These are phyloP conservation scores for Gortyna flavago DNA, from an alignment of 2,888 invertebrate genomes.

Conservation along the genomic window DNA sequence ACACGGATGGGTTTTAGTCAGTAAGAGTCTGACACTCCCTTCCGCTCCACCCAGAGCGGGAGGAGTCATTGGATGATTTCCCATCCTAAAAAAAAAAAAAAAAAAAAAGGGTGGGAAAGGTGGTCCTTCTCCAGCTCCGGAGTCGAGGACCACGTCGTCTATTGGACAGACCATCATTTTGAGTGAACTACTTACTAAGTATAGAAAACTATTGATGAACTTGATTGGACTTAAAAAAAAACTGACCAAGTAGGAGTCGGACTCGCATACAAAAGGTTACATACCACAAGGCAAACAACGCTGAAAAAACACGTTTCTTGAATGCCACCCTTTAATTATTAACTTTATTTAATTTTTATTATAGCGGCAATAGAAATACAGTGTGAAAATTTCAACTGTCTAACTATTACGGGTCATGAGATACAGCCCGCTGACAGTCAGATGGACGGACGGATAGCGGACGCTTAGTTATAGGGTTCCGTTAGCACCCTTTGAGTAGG, in stretches of 20 bases:
- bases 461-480: not conserved
- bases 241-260: not conserved
- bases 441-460: not conserved
- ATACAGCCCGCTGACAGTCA: not conserved
- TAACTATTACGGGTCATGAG: not conserved
- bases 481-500: not conserved
- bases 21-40: too few species aligned
- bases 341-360: not conserved
- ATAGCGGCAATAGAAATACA: not conserved
- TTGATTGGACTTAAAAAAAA: not conserved
- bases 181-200: not conserved
- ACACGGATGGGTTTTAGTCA: too few species aligned
- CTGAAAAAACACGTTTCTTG: not conserved
- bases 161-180: slow-evolving; percentile 25
- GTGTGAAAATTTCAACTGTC: not conserved
- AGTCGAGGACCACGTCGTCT: slow-evolving; percentile 2
- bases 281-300: not conserved
- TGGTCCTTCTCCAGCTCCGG: slow-evolving; percentile 14
- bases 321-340: not conserved
- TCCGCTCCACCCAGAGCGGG: too few species aligned
- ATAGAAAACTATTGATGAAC: not conserved
- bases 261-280: not conserved
- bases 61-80: too few species aligned
- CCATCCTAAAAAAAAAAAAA: too few species aligned
- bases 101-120: not conserved